Conservation (phyloP, 2,888 invertebrate genomes). For the Argyresthia goedartella region DNA sequence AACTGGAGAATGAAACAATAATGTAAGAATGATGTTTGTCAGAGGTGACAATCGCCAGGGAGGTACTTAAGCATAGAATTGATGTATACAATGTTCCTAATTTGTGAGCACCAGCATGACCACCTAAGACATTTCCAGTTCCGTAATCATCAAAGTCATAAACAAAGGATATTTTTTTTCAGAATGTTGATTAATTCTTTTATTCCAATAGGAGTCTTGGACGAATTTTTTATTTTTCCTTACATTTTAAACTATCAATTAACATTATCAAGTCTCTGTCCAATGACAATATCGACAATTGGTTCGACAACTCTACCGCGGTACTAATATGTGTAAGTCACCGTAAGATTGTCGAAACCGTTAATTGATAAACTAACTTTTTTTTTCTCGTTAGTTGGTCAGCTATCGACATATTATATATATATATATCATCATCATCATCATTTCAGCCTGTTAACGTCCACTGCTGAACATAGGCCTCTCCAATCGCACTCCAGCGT, state of each 20-base stretch:
- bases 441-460: no score
- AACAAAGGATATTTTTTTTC: conserved; percentile 7
- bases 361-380: no score
- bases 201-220: conserved; percentile 1
- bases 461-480: no score
- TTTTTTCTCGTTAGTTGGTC: no score
- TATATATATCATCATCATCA: no score
- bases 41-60: conserved; percentile 5
- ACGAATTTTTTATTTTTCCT: conserved; percentile 1
- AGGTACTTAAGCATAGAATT: conserved; percentile 8
- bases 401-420: no score
- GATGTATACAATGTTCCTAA: conserved; percentile 11
- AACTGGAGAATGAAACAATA: conserved; percentile 6
- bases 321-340: no score
- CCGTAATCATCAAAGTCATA: conserved; percentile 12
- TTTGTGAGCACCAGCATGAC: conserved; percentile 12
- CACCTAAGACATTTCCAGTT: conserved; percentile 10
- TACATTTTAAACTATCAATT: not conserved
- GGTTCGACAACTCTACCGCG: no score
- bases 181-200: not conserved
- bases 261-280: no score
- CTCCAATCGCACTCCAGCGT: no score
- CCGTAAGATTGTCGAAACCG: no score
- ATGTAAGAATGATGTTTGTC: conserved; percentile 6
- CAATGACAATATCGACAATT: no score